Evolutionary conservation across 1,140 invertebrate species (phyloP), one percentile per base, ranked within the genome.

Genomic region (Bathynomus jamesi): DNA sequence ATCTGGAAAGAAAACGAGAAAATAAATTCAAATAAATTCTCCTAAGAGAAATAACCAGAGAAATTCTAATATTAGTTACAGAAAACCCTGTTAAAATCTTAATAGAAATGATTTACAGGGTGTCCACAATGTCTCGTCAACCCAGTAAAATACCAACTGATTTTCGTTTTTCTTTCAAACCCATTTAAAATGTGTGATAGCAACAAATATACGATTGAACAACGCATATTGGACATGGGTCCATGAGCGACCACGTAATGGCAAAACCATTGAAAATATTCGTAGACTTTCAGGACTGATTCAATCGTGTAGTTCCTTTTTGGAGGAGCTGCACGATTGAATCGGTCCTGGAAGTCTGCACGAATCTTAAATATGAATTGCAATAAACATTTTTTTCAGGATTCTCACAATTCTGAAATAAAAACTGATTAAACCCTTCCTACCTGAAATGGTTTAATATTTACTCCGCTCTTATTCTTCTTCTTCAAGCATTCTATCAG

Each of bases 401-500:
- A 17, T 53, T 53, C 5, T 53, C 40, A 2, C 13, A 53, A 3
- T 53, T 53, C 17, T 5, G 13, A 53, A 53, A 5, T 53, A 53
- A 53, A 53, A 53, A 17, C 21, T 53, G 21, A 53, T 17, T 5
- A 53, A 53, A 8, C 32, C 32, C n/a, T n/a, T 17, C 40, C 13
- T 77, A 84, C 82, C 80, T 86, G 85, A 79, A 92, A 93, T 4
- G 95, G 94, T 82, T 96, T 99, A 29, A 99, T 83, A 40, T 84
- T 80, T 32, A 89, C 80, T 17, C 87, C 87, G 61, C 85, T 88
- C 80, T 95, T 95, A 79, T 95, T 94, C 80, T 97, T 98, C 83
- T 98, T 99, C 78, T 98, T 98, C 2, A 99, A 82, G 28, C 90
- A 87, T 81, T 99, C 96, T 46, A 90, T 86, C 21, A 99, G 83